These are phyloP conservation scores for Lepidurus arcticus DNA, from an alignment of 1,140 invertebrate genomes.

Conservation along the genomic window DNA sequence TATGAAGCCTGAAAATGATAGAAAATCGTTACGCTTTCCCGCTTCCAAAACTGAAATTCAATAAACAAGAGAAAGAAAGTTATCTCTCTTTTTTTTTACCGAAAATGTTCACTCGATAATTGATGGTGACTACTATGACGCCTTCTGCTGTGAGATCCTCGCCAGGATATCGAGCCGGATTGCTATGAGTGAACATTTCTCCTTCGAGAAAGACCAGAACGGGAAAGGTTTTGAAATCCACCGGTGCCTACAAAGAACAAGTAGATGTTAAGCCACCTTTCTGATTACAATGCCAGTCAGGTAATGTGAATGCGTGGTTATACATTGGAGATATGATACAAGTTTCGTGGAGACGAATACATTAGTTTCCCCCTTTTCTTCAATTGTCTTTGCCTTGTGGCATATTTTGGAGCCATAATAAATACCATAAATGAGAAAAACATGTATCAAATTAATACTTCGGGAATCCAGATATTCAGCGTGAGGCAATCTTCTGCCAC, in stretches of 20 bases:
- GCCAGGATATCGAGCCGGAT: conserved; percentile 50
- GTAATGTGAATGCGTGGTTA: not conserved
- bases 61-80: conserved; percentile 15
- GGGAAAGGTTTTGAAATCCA: conserved; percentile 49
- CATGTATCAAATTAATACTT: conserved; percentile 41
- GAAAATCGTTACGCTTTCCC: conserved; percentile 1
- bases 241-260: conserved; percentile 47
- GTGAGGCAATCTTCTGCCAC: conserved; percentile 51
- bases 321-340: not conserved
- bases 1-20: conserved; percentile 54
- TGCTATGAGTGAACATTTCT: conserved; percentile 48
- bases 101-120: conserved; percentile 58
- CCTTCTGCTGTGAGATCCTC: conserved; percentile 61
- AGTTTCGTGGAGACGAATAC: not conserved
- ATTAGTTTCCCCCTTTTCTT: not conserved
- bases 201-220: conserved; percentile 56
- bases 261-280: not conserved
- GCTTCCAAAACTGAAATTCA: not conserved
- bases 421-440: conserved; percentile 24
- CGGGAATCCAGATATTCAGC: conserved; percentile 53
- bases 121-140: conserved; percentile 56
- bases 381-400: conserved; percentile 35
- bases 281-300: not conserved
- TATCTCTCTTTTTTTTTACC: conserved; percentile 40
- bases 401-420: not conserved